Conservation (phyloP, 30 jellyfish, hydroid and myxozoan species). For the Cassiopea andromeda region DNA sequence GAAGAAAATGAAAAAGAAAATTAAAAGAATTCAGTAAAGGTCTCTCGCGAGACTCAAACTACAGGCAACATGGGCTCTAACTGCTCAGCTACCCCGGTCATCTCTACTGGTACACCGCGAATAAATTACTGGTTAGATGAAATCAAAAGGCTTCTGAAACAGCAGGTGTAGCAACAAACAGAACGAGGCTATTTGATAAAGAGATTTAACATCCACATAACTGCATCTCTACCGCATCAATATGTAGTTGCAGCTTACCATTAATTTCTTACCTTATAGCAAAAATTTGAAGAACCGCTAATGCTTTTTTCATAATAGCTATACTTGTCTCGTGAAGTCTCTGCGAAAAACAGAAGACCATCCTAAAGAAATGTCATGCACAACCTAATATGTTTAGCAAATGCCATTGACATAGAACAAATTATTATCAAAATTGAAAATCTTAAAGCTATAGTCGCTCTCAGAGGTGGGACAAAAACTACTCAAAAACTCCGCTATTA, state of each 20-base stretch:
- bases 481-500: no score
- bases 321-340: conserved; percentile 92
- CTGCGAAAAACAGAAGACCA: conserved; percentile 12
- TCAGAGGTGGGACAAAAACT: no score
- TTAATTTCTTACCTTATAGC: conserved; percentile 77
- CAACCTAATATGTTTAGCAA: background rate
- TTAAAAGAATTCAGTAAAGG: no score
- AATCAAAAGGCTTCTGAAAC: background rate
- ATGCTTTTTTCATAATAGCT: conserved; percentile 83
- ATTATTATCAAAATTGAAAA: no score
- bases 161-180: background rate
- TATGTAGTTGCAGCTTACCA: background rate
- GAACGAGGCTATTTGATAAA: background rate
- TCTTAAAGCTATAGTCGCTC: no score
- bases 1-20: no score
- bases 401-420: no score
- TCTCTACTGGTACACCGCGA: no score
- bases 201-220: background rate
- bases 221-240: background rate
- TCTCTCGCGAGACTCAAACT: no score
- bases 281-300: conserved; percentile 90
- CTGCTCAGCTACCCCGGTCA: no score
- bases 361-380: background rate
- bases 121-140: no score
- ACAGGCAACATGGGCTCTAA: no score